These are phyloP conservation scores for Bergia puertoricense DNA, from an alignment of 92 coral and sea anemone species.

Conservation along the genomic window DNA sequence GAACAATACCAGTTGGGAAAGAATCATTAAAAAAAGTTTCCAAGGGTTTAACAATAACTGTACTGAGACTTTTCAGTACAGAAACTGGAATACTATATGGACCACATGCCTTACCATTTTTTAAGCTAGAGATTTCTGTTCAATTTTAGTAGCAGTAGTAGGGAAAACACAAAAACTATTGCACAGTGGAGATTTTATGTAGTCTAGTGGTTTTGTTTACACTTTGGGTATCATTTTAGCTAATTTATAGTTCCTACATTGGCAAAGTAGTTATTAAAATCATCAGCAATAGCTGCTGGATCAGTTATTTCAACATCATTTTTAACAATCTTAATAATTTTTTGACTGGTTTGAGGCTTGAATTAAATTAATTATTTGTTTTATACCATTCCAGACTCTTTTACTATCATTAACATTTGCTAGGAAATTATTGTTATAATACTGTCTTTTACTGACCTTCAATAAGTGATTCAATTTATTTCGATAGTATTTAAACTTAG, in stretches of 20 bases:
- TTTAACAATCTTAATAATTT: not conserved
- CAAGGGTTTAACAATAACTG: no score
- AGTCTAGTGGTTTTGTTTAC: not conserved
- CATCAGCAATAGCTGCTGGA: no score
- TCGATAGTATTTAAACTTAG: constrained; percentile 55
- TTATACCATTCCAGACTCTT: no score
- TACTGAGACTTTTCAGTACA: not conserved
- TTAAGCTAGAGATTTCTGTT: no score
- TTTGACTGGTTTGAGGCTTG: constrained; percentile 35
- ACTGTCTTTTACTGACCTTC: not conserved
- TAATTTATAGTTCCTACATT: not conserved
- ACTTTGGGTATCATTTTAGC: not conserved
- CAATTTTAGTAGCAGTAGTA: no score
- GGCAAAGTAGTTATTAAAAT: no score
- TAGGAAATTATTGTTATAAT: constrained; percentile 44
- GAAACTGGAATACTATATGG: not conserved
- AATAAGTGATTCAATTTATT: not conserved
- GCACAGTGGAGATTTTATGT: not conserved
- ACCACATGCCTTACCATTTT: no score
- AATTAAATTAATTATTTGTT: constrained; percentile 39
- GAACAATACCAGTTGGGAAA: no score
- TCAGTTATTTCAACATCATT: no score
- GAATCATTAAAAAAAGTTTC: no score
- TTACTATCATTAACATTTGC: not conserved
- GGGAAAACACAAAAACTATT: not conserved